Conservation (phyloP, 1,140 invertebrate species). For the Leptoteleia sp. region DNA sequence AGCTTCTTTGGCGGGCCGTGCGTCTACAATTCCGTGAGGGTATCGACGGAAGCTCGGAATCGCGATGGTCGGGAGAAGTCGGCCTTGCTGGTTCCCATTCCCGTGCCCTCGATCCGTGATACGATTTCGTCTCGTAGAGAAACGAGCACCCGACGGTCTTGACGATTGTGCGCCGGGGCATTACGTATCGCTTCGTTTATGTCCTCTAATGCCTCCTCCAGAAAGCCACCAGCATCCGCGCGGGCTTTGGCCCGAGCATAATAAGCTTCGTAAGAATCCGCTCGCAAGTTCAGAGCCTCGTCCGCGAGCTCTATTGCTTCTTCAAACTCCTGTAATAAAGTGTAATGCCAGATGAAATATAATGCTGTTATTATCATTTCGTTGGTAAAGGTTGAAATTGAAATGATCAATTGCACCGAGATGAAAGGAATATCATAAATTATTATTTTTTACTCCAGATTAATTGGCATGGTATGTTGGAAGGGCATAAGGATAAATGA, state of each 20-base stretch:
- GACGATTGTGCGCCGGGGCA: conserved; percentile 84
- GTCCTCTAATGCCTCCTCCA: conserved; percentile 85
- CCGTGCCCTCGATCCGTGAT: conserved; percentile 74
- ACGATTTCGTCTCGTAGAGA: conserved; percentile 86
- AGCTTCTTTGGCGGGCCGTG: conserved; percentile 26
- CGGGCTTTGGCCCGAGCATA: conserved; percentile 94
- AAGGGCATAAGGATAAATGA: too few species aligned
- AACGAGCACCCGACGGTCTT: conserved; percentile 85
- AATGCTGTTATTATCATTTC: too few species aligned
- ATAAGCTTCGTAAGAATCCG: conserved; percentile 94
- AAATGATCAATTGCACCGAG: too few species aligned
- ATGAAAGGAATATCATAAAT: too few species aligned
- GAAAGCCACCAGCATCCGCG: conserved; percentile 85
- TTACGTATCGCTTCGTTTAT: conserved; percentile 86
- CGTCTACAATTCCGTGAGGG: conserved; percentile 80
- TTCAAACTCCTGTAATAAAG: conserved; percentile 86
- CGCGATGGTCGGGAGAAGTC: conserved; percentile 59
- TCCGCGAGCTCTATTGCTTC: conserved; percentile 93
- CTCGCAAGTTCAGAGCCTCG: conserved; percentile 90
- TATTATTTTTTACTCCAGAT: too few species aligned
- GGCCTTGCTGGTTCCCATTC: conserved; percentile 72
- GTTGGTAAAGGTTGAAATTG: too few species aligned
- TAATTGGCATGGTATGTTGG: too few species aligned
- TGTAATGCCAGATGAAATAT: too few species aligned
- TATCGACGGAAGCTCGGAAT: conserved; percentile 80